Evolutionary conservation across 2,888 invertebrate genomes (phyloP).

Genomic region (Tanypteryx hageni): DNA sequence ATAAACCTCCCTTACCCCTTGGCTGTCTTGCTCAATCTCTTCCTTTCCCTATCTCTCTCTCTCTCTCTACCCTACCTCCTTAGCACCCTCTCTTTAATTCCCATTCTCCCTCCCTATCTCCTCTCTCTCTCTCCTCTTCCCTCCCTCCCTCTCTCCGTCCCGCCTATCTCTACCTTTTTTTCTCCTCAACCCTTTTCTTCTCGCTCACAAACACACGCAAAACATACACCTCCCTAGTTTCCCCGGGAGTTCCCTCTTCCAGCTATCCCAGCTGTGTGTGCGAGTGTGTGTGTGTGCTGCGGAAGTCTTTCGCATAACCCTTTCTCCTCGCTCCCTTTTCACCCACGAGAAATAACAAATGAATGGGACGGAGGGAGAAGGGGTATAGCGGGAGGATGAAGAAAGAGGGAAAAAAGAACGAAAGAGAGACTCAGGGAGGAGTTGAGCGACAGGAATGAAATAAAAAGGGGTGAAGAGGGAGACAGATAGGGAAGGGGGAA

Average conservation of each 20-base stretch:
- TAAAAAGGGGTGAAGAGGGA: no score
- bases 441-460: not conserved
- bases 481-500: no score
- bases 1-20: no score
- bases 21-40: no score
- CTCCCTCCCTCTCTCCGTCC: no score
- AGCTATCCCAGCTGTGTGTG: not conserved
- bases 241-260: not conserved
- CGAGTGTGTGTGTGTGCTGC: not conserved
- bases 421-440: conserved; percentile 17
- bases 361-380: not conserved
- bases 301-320: not conserved
- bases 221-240: not conserved
- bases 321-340: not conserved
- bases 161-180: no score
- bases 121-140: no score
- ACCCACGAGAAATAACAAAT: not conserved
- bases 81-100: no score
- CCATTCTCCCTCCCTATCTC: no score
- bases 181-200: not conserved
- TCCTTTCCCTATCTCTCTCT: no score
- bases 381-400: not conserved
- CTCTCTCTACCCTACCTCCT: no score
- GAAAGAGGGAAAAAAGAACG: not conserved
- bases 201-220: not conserved